A percentile compares a stretch with the other conserved stretches of the same genome.
Conservation (phyloP, 2,113 vertebrate species). For the Gallinago jamesoni region DNA sequence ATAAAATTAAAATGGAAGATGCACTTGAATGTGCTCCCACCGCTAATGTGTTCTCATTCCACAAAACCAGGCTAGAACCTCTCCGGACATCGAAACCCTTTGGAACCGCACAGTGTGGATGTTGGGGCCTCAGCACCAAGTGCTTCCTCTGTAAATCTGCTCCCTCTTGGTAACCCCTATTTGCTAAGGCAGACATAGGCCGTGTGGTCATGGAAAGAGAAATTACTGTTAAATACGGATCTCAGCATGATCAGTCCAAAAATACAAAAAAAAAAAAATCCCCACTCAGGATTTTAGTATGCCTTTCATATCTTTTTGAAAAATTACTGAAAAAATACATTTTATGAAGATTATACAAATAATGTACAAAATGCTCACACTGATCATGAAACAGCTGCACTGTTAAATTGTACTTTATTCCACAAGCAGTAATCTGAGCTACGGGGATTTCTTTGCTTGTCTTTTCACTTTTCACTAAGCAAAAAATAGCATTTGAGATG, state of each 20-base stretch:
- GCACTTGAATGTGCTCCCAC: not conserved
- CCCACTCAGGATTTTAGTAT: not conserved
- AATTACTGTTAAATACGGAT: not conserved
- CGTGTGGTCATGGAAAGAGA: not conserved
- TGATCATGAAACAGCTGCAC: not conserved
- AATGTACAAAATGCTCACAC: not conserved
- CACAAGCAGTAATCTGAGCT: not conserved
- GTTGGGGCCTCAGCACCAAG: rapidly evolving
- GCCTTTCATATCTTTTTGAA: not conserved
- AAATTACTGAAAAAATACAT: not conserved
- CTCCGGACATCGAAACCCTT: not conserved
- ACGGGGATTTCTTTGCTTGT: not conserved
- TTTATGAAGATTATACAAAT: not conserved
- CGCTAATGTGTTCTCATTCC: not conserved
- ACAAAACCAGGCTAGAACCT: not conserved
- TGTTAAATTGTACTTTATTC: not conserved
- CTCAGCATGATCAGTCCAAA: not conserved
- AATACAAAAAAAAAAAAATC: not conserved
- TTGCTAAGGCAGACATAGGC: not conserved
- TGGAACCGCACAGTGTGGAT: rapidly evolving
- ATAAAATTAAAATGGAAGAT: not conserved
- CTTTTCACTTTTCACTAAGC: not conserved
- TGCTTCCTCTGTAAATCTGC: not conserved
- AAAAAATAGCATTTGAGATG: not conserved
- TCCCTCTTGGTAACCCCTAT: not conserved